A percentile compares a stretch with the other conserved stretches of the same genome.
These are phyloP conservation scores for Perccottus glenii DNA, from an alignment of 2,113 vertebrate genomes.

Conservation along the genomic window DNA sequence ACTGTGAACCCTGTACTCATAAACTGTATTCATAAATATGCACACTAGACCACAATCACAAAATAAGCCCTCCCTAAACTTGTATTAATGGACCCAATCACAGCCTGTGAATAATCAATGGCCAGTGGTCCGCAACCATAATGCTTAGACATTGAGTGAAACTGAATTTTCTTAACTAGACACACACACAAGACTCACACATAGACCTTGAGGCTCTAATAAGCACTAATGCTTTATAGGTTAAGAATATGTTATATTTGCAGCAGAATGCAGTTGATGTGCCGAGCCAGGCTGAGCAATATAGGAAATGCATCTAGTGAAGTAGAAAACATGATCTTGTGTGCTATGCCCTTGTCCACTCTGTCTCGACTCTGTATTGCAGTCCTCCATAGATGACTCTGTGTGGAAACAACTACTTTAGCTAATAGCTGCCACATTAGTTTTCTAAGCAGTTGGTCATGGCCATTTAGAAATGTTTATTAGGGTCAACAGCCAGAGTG, in stretches of 20 bases:
- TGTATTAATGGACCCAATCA: conserved; percentile 81
- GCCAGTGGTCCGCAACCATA: conserved; percentile 76
- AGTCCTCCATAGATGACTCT: conserved; percentile 55
- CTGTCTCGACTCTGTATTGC: conserved; percentile 33
- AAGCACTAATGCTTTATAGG: conserved; percentile 76
- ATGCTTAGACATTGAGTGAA: conserved; percentile 78
- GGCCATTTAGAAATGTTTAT: conserved; percentile 83
- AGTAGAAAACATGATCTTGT: conserved; percentile 40
- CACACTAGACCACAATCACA: conserved; percentile 36
- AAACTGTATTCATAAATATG: conserved; percentile 43
- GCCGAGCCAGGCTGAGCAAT: conserved; percentile 25
- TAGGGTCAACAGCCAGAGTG: conserved; percentile 71
- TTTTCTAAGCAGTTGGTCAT: conserved; percentile 81
- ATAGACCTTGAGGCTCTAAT: conserved; percentile 75
- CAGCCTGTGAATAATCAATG: conserved; percentile 84
- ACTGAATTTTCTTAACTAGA: conserved; percentile 80
- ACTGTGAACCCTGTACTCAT: conserved; percentile 59
- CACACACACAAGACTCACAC: conserved; percentile 47
- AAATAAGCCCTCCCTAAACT: conserved; percentile 79
- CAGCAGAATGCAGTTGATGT: conserved; percentile 78
- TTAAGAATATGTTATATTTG: conserved; percentile 78
- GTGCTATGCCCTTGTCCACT: conserved; percentile 46
- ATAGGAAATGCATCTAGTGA: neutral
- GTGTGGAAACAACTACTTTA: conserved; percentile 78
- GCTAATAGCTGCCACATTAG: conserved; percentile 81